phyloP scores from a whole-genome alignment of 2,888 invertebrate species.

The Dasysyrphus albostriatus region DNA sequence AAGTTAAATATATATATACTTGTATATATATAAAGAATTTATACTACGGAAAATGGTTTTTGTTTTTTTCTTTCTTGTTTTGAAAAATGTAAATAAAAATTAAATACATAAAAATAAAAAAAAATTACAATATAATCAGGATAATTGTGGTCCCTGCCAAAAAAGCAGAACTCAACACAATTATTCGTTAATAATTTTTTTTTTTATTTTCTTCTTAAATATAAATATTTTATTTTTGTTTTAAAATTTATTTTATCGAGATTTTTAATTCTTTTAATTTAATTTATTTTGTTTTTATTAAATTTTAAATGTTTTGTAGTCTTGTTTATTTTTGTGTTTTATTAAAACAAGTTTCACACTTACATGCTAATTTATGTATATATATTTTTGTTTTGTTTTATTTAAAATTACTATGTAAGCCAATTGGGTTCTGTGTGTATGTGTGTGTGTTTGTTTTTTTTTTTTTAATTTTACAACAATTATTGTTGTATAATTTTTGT shows the following conservation, averaged over 20 bases:
- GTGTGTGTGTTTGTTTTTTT: not conserved
- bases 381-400: conserved; percentile 43
- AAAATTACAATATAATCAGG: conserved; percentile 52
- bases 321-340: conserved; percentile 64
- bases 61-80: conserved; percentile 18
- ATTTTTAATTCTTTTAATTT: conserved; percentile 32
- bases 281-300: conserved; percentile 8
- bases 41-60: conserved; percentile 52
- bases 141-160: conserved; percentile 75
- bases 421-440: conserved; percentile 61
- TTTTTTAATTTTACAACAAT: conserved; percentile 43
- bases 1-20: conserved; percentile 16
- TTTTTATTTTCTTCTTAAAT: conserved; percentile 19
- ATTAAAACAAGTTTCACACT: conserved; percentile 71
- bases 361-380: conserved; percentile 69
- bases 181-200: conserved; percentile 46
- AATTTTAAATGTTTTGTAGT: conserved; percentile 69
- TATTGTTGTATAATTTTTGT: conserved; percentile 21
- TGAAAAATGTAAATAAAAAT: conserved; percentile 31
- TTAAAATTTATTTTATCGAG: conserved; percentile 50
- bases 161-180: conserved; percentile 75
- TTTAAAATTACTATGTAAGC: conserved; percentile 69
- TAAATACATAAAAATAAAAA: conserved; percentile 34
- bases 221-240: conserved; percentile 33
- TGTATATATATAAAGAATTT: conserved; percentile 59